phyloP scores from a whole-genome alignment of 2,888 invertebrate genomes.

The Ametastegia equiseti region DNA sequence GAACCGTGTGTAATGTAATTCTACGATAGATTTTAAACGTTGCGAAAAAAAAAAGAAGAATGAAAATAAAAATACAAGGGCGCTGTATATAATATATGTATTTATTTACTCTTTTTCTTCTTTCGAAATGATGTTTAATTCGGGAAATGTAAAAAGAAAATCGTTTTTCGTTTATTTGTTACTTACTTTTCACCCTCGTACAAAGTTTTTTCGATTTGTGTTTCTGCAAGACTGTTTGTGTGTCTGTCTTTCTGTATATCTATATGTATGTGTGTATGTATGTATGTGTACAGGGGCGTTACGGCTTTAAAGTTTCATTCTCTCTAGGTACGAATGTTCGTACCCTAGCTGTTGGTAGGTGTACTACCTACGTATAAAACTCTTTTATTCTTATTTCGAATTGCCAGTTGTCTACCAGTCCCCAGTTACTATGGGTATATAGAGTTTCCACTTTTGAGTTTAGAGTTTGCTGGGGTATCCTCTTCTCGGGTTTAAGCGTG shows the following conservation, averaged over 20 bases:
- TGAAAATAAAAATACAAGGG: neutral
- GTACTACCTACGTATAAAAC: conserved; percentile 5
- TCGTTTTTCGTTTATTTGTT: neutral
- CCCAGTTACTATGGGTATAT: neutral
- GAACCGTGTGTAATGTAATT: neutral
- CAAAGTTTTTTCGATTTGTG: too few relatives aligned
- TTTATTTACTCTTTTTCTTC: too few relatives aligned
- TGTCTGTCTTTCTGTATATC: neutral
- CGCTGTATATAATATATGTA: too few relatives aligned
- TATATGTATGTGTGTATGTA: neutral
- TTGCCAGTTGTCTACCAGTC: conserved; percentile 13
- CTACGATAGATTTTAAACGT: neutral
- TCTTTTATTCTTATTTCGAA: conserved; percentile 36
- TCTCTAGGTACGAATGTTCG: neutral
- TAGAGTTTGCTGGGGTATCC: neutral
- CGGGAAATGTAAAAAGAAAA: neutral
- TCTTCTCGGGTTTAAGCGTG: neutral
- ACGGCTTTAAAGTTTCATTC: conserved; percentile 20
- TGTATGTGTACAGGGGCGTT: neutral
- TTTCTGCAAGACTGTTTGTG: too few relatives aligned
- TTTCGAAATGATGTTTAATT: neutral
- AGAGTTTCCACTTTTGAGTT: conserved; percentile 19
- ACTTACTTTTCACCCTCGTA: neutral
- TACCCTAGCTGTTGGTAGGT: neutral
- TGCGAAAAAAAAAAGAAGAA: neutral